These are phyloP conservation scores for Alcedo atthis DNA, from an alignment of 2,797 vertebrate species.

Conservation along the genomic window DNA sequence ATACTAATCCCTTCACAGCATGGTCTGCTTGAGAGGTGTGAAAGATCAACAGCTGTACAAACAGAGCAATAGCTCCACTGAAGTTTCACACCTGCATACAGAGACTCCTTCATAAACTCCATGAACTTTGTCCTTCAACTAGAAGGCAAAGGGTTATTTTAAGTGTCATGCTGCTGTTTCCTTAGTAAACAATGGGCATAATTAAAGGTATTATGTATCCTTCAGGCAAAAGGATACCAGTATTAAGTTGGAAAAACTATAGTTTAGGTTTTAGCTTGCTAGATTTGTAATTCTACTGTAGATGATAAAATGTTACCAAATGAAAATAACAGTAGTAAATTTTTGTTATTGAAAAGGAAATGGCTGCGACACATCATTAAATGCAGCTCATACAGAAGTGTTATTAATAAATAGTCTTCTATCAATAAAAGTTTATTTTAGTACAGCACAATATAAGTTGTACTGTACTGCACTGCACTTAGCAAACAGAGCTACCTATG, in stretches of 20 bases:
- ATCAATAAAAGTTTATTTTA: constrained; percentile 60
- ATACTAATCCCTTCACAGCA: not conserved
- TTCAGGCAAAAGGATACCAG: not conserved
- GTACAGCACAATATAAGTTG: not conserved
- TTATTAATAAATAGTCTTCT: constrained; percentile 51
- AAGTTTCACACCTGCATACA: constrained; percentile 43
- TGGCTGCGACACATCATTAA: constrained; percentile 30
- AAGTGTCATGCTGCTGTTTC: constrained; percentile 51
- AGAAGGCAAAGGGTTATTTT: not conserved
- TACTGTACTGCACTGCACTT: not conserved
- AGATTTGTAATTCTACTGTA: constrained; percentile 11
- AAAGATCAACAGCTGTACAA: constrained; percentile 71
- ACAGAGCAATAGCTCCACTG: constrained; percentile 3
- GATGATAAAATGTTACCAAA: constrained; percentile 42
- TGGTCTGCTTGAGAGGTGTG: not conserved
- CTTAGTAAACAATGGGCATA: constrained; percentile 64
- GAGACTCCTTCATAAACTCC: not conserved
- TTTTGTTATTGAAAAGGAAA: constrained; percentile 61
- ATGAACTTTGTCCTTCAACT: constrained; percentile 48
- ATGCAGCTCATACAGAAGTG: constrained; percentile 42
- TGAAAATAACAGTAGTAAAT: constrained; percentile 25
- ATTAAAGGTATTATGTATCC: constrained; percentile 55
- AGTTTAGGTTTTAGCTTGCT: constrained; percentile 32
- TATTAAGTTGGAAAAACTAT: constrained; percentile 7
- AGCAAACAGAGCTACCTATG: not conserved